These are phyloP conservation scores for Sebastes taczanowskii DNA, from an alignment of 2,797 vertebrate species.

Conservation along the genomic window DNA sequence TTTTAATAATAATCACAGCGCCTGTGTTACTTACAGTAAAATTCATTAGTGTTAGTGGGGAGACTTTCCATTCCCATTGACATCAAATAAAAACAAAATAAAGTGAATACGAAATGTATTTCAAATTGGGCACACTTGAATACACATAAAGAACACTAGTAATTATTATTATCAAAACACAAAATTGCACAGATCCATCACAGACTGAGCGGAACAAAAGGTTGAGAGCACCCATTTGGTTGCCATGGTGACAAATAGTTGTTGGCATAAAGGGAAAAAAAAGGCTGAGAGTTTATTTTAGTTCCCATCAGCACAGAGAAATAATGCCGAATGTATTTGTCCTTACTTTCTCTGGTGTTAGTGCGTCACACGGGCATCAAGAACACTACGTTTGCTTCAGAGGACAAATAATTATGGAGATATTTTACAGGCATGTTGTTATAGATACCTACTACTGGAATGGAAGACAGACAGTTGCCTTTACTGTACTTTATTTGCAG, in stretches of 20 bases:
- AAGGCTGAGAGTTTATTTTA: neutral
- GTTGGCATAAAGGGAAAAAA: neutral
- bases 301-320: slow-evolving; percentile 6
- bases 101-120: neutral
- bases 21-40: neutral
- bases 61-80: neutral
- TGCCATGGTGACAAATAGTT: slow-evolving; percentile 32
- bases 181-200: neutral
- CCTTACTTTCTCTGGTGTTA: neutral
- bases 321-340: neutral
- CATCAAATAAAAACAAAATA: slow-evolving; percentile 9
- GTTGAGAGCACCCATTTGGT: neutral
- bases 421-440: neutral
- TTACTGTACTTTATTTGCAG: neutral
- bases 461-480: neutral
- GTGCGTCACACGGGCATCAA: neutral
- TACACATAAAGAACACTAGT: neutral
- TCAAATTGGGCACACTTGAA: neutral
- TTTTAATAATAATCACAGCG: neutral
- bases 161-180: neutral
- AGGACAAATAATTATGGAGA: neutral
- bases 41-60: neutral
- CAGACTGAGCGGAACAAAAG: slow-evolving; percentile 15
- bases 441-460: neutral
- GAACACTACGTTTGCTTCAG: neutral